These are phyloP conservation scores for Pedionomus torquatus DNA, from an alignment of 2,113 vertebrate species.

Conservation along the genomic window DNA sequence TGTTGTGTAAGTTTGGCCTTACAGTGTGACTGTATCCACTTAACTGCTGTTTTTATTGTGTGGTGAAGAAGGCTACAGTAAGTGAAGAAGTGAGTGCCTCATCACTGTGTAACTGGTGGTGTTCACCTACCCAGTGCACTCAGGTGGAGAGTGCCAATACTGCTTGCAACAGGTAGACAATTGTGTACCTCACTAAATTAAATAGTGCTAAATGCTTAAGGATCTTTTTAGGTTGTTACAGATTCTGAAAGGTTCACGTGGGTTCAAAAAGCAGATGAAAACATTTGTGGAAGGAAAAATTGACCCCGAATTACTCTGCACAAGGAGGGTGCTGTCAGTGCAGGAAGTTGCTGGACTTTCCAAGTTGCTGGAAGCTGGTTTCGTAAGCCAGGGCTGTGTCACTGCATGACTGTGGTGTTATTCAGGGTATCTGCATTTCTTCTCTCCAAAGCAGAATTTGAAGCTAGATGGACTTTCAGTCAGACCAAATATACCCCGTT, in stretches of 20 bases:
- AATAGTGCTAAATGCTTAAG: neutral
- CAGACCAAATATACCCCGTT: neutral
- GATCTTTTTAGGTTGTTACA: neutral
- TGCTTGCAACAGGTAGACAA: neutral
- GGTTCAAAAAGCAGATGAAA: neutral
- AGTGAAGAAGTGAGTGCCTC: neutral
- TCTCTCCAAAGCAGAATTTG: neutral
- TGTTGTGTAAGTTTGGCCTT: neutral
- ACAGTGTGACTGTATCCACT: neutral
- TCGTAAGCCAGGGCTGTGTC: neutral
- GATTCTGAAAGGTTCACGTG: neutral
- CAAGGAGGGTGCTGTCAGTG: accelerated
- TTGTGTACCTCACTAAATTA: neutral
- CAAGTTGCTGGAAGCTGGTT: neutral
- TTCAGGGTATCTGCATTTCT: neutral
- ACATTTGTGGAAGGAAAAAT: neutral
- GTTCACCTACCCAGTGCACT: neutral
- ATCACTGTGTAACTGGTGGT: neutral
- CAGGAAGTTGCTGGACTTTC: neutral
- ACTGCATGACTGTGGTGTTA: neutral
- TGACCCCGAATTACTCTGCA: neutral
- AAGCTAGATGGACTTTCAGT: neutral
- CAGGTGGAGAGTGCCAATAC: accelerated
- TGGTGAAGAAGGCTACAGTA: neutral
- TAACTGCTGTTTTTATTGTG: neutral